A percentile compares a stretch with the other conserved stretches of the same genome.
These are phyloP conservation scores for Paratrypauchen microcephalus DNA, from an alignment of 2,797 vertebrate species.

Conservation along the genomic window DNA sequence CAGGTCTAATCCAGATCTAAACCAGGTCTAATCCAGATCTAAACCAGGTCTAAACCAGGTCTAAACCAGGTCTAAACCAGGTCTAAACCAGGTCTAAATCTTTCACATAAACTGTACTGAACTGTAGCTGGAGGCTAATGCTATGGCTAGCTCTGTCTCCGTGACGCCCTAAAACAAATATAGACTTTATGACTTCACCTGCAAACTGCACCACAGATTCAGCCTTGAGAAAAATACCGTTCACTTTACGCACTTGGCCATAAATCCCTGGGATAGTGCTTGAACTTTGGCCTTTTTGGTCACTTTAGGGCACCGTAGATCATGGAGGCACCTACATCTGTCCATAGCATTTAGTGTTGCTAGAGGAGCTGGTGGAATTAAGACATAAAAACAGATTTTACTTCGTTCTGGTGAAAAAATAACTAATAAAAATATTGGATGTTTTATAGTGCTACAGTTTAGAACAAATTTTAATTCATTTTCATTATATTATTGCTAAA, in stretches of 20 bases:
- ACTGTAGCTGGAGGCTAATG: slow-evolving; percentile 39
- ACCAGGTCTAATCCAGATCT: no score
- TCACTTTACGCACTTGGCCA: slow-evolving; percentile 52
- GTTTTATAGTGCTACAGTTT: background rate
- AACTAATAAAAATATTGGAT: background rate
- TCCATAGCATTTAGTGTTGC: slow-evolving; percentile 20
- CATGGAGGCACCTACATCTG: slow-evolving; percentile 24
- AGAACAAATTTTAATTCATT: background rate
- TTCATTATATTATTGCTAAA: no score
- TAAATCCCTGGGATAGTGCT: slow-evolving; percentile 59
- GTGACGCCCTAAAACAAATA: slow-evolving; percentile 41
- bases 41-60: background rate
- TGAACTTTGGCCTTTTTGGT: slow-evolving; percentile 65
- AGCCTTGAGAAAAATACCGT: slow-evolving; percentile 64
- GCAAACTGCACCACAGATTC: slow-evolving; percentile 16
- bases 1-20: no score
- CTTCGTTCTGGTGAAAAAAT: slow-evolving; percentile 48
- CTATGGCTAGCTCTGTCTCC: slow-evolving; percentile 24
- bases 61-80: background rate
- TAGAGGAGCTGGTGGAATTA: slow-evolving; percentile 46
- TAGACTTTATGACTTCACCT: slow-evolving; percentile 29
- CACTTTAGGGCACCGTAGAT: slow-evolving; percentile 48
- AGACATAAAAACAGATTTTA: slow-evolving; percentile 72
- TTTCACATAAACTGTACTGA: background rate
- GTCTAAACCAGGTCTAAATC: no score